Conservation (phyloP, 1,140 invertebrate species). For the Drosophila punjabiensis region DNA sequence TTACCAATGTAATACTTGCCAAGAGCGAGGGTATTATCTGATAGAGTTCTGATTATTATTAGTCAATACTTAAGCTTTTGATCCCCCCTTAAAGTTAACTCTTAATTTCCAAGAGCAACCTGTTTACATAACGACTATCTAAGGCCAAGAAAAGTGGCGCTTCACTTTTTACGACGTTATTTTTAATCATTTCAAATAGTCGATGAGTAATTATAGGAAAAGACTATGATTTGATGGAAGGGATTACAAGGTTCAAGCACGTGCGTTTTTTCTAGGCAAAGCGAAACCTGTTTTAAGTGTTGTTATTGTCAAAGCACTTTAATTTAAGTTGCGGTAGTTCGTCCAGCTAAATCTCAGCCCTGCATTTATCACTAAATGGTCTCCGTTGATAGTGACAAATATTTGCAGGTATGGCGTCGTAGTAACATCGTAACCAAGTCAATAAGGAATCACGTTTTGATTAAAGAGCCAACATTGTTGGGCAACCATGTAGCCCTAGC, state of each 20-base stretch:
- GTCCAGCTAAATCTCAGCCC: not conserved
- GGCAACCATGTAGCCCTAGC: not conserved
- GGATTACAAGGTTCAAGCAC: slow-evolving; percentile 16
- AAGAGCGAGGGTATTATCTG: not conserved
- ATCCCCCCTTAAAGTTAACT: not conserved
- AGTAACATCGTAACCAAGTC: not conserved
- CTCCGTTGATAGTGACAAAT: slow-evolving; percentile 15
- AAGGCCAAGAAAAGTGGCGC: slow-evolving; percentile 16
- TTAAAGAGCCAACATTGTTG: slow-evolving; percentile 14
- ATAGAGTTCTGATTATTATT: not conserved
- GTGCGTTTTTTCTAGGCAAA: slow-evolving; percentile 10
- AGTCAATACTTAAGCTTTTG: slow-evolving; percentile 5
- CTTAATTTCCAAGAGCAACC: not conserved
- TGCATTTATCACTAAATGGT: not conserved
- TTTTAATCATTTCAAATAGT: slow-evolving; percentile 13
- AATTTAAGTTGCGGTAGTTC: slow-evolving; percentile 29
- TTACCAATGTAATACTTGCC: not conserved
- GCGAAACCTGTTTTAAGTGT: slow-evolving; percentile 28
- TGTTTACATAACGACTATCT: slow-evolving; percentile 10
- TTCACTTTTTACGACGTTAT: slow-evolving; percentile 32
- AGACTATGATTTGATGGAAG: slow-evolving; percentile 16
- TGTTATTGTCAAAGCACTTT: slow-evolving; percentile 26
- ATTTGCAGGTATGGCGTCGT: slow-evolving; percentile 15
- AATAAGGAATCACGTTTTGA: not conserved
- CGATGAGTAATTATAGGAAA: slow-evolving; percentile 23